Evolutionary conservation across 2,888 invertebrate genomes (phyloP).

Genomic region (Drosophila atripex): DNA sequence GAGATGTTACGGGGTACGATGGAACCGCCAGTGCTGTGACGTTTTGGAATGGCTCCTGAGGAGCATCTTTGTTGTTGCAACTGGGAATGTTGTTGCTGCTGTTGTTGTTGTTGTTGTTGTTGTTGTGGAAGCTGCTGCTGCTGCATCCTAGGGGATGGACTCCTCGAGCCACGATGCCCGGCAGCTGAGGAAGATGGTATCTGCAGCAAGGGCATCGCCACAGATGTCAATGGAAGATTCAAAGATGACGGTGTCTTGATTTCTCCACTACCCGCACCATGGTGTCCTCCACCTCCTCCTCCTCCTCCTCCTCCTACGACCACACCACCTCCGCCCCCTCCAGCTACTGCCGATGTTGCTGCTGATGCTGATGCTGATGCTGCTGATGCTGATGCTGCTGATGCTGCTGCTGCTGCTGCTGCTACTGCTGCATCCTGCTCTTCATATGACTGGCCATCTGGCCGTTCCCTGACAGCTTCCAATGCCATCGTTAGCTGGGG

Average conservation of each 20-base stretch:
- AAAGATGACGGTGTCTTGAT: slow-evolving; percentile 47
- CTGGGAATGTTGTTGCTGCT: slow-evolving; percentile 69
- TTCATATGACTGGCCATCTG: slow-evolving; percentile 68
- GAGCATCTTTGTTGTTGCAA: slow-evolving; percentile 80
- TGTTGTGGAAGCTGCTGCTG: slow-evolving; percentile 60
- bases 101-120: slow-evolving; percentile 43
- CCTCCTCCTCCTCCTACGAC: background rate
- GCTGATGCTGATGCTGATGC: slow-evolving; percentile 29
- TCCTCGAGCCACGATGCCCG: slow-evolving; percentile 81
- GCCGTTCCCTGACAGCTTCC: slow-evolving; percentile 65
- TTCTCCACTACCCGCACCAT: slow-evolving; percentile 9
- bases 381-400: slow-evolving; percentile 27
- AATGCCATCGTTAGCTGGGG: slow-evolving; percentile 49
- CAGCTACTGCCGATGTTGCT: slow-evolving; percentile 11
- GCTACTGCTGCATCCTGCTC: slow-evolving; percentile 55
- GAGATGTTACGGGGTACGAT: slow-evolving; percentile 65
- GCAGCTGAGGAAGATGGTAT: slow-evolving; percentile 71
- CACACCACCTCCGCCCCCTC: background rate
- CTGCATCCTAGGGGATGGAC: slow-evolving; percentile 85
- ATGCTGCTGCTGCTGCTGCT: slow-evolving; percentile 1
- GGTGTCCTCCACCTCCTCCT: background rate
- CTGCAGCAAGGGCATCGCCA: slow-evolving; percentile 63
- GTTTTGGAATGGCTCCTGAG: slow-evolving; percentile 82
- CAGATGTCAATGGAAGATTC: slow-evolving; percentile 63
- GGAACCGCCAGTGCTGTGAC: slow-evolving; percentile 78